These are phyloP conservation scores for Halocynthia aurantium DNA, from an alignment of 23 tunicate species.

Conservation along the genomic window DNA sequence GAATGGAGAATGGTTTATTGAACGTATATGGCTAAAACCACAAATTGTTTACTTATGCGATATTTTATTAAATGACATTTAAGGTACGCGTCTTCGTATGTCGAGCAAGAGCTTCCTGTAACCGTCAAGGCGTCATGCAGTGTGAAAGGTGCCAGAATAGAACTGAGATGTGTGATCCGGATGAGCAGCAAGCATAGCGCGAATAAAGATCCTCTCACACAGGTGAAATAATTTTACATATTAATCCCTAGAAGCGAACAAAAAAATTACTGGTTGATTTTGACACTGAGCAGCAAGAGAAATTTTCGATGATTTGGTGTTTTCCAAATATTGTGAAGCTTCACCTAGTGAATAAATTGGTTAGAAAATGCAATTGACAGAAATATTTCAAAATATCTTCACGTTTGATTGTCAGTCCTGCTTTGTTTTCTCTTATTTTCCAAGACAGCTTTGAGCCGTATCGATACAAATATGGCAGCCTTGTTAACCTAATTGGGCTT, in stretches of 20 bases:
- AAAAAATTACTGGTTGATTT: neutral
- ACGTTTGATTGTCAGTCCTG: no score
- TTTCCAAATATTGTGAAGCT: neutral
- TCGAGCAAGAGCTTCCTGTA: slow-evolving; percentile 54
- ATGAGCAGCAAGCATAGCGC: slow-evolving; percentile 30
- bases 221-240: slow-evolving; percentile 22
- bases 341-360: no score
- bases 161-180: slow-evolving; percentile 61
- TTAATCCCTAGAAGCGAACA: neutral
- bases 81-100: slow-evolving; percentile 10
- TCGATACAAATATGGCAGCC: no score
- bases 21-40: no score
- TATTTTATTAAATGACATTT: neutral
- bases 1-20: no score
- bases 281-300: neutral
- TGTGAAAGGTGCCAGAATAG: slow-evolving; percentile 33
- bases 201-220: slow-evolving; percentile 55
- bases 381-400: no score
- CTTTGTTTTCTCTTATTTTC: no score
- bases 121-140: slow-evolving; percentile 33
- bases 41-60: no score
- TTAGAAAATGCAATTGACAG: no score
- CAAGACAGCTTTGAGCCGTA: no score
- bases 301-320: neutral
- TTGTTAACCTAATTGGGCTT: no score